Evolutionary conservation across 2,113 vertebrate genomes (phyloP).

Genomic region (Clupea harengus): DNA sequence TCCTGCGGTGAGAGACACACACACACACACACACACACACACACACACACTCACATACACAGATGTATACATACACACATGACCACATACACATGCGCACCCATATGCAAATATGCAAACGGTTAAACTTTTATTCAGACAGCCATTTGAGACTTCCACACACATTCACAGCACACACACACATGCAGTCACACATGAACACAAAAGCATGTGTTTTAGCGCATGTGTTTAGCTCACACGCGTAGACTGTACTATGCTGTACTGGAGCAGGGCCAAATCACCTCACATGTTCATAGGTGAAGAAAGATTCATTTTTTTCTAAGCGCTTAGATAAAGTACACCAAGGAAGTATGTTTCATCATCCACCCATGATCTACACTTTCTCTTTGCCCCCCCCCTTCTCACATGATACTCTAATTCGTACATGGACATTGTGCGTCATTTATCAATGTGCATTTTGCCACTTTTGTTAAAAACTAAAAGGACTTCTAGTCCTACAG

Average conservation of each 20-base stretch:
- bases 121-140: background rate
- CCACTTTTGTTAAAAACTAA: background rate
- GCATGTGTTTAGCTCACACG: background rate
- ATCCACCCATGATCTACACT: too few relatives aligned
- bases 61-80: background rate
- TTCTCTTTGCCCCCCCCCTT: too few relatives aligned
- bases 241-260: background rate
- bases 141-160: background rate
- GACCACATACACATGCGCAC: background rate
- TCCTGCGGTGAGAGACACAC: slow-evolving; percentile 73
- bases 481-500: background rate
- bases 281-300: background rate
- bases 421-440: background rate
- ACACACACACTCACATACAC: background rate
- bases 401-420: too few relatives aligned
- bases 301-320: too few relatives aligned
- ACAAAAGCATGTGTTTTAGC: background rate
- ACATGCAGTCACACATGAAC: background rate
- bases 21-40: background rate
- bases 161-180: background rate
- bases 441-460: background rate
- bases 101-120: background rate
- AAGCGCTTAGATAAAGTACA: background rate
- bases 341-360: background rate
- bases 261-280: background rate